Percentiles rank a stretch among this genome's conserved stretches.
These are phyloP conservation scores for Sebastes trivittatus DNA, from an alignment of 2,797 vertebrate species.

Conservation along the genomic window DNA sequence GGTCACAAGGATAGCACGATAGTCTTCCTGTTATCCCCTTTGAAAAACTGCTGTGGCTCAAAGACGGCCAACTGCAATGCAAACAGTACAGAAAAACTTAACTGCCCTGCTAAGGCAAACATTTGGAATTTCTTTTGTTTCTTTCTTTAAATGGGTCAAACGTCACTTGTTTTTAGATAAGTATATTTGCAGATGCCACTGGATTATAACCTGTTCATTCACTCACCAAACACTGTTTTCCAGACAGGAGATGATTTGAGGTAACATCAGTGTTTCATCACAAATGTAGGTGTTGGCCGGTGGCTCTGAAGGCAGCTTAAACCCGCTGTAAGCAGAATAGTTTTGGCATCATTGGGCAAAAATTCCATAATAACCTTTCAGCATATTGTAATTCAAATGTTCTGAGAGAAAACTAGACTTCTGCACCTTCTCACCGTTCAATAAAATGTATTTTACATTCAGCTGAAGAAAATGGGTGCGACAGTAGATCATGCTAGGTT, in stretches of 20 bases:
- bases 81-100: background rate
- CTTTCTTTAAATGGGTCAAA: background rate
- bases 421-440: too few relatives aligned
- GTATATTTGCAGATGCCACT: background rate
- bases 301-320: background rate
- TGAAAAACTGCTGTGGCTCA: background rate
- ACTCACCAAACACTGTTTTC: background rate
- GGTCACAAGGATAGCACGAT: slow-evolving; percentile 7
- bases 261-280: background rate
- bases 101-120: background rate
- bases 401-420: too few relatives aligned
- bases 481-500: background rate
- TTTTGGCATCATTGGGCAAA: too few relatives aligned
- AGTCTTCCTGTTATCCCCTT: background rate
- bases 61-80: background rate
- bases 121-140: background rate
- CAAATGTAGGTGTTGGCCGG: background rate
- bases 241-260: background rate
- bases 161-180: background rate
- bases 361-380: too few relatives aligned
- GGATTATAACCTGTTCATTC: background rate
- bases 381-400: too few relatives aligned
- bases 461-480: background rate
- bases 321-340: too few relatives aligned
- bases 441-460: background rate